These are phyloP conservation scores for Teleogryllus occipitalis DNA, from an alignment of 1,140 invertebrate species.

Conservation along the genomic window DNA sequence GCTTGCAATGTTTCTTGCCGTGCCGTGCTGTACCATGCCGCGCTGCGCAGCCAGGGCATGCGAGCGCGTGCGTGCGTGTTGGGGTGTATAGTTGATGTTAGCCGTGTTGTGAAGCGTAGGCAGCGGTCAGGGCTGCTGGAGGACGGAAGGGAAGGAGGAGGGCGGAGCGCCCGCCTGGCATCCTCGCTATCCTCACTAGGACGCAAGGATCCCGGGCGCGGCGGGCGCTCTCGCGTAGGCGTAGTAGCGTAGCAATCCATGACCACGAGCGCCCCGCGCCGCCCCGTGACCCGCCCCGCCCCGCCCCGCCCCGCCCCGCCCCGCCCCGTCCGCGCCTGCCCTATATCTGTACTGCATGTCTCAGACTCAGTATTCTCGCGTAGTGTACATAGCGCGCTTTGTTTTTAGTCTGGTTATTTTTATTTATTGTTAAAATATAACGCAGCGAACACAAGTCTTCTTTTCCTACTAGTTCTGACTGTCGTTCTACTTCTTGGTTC, in stretches of 20 bases:
- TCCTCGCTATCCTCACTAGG: no score
- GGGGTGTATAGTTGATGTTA: background rate
- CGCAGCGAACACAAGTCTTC: background rate
- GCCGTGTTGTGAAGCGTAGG: background rate
- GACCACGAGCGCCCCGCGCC: background rate
- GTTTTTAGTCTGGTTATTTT: constrained; percentile 5
- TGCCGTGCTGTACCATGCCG: no score
- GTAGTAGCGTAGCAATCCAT: background rate
- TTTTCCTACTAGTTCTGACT: background rate
- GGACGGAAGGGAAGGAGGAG: background rate
- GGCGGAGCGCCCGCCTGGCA: background rate
- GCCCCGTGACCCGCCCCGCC: background rate
- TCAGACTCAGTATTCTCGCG: background rate
- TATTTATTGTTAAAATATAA: constrained; percentile 6
- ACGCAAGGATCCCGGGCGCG: no score
- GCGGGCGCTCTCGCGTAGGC: background rate
- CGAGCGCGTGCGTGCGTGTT: background rate
- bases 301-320: no score
- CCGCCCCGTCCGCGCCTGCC: background rate
- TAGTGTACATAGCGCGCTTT: background rate
- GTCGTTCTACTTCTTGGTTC: background rate
- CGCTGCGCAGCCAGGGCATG: background rate
- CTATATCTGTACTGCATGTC: background rate
- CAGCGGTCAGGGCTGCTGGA: background rate
- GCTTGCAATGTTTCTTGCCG: no score